Conservation (phyloP, 2,113 vertebrate genomes). For the Thalassoma bifasciatum region DNA sequence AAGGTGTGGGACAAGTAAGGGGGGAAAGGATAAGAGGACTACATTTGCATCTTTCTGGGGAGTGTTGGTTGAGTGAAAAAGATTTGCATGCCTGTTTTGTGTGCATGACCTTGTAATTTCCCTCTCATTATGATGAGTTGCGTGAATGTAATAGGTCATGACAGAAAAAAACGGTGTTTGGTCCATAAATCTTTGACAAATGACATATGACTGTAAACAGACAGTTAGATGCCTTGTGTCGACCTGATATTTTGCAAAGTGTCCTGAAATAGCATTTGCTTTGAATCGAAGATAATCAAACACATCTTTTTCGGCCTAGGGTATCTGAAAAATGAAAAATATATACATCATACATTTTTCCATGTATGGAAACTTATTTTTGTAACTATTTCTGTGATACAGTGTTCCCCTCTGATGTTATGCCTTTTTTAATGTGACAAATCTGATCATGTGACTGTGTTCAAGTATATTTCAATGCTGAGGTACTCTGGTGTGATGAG, state of each 20-base stretch:
- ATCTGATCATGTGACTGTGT: too few species aligned
- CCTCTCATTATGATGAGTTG: conserved; percentile 35
- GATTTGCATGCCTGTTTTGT: conserved; percentile 76
- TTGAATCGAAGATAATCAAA: too few species aligned
- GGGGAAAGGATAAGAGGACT: conserved; percentile 1
- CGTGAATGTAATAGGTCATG: conserved; percentile 28
- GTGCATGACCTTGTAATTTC: conserved; percentile 46
- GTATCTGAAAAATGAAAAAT: too few species aligned
- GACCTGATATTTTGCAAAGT: background rate
- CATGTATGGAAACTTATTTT: too few species aligned
- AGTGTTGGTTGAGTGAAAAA: conserved; percentile 27
- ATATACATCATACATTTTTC: too few species aligned
- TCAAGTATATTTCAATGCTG: too few species aligned
- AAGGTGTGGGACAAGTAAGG: background rate
- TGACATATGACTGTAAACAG: conserved; percentile 1
- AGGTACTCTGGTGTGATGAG: too few species aligned
- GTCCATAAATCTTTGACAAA: conserved; percentile 14
- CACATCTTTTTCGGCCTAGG: too few species aligned
- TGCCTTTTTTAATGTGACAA: too few species aligned
- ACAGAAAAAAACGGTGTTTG: conserved; percentile 11
- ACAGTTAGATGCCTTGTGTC: background rate
- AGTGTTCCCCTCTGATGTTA: too few species aligned
- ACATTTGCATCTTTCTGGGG: conserved; percentile 63
- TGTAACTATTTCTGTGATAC: background rate
- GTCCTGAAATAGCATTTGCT: too few species aligned